These are phyloP conservation scores for Coregonus ussuriensis DNA, from an alignment of 2,797 vertebrate genomes.

Conservation along the genomic window DNA sequence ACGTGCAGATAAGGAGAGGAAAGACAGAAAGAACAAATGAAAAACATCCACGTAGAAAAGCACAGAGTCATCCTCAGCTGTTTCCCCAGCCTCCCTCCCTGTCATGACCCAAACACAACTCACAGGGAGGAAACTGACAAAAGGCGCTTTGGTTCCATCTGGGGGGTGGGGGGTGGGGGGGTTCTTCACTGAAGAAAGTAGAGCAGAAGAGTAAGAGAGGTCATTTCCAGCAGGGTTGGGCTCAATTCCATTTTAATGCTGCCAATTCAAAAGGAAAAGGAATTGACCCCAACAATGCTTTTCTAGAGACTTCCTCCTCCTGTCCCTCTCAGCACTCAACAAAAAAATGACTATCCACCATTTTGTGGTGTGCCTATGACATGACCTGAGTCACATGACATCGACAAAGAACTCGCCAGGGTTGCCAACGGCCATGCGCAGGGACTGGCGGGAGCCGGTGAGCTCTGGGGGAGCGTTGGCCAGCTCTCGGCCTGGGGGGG, in stretches of 20 bases:
- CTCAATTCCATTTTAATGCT: slow-evolving; percentile 49
- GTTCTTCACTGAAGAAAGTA: slow-evolving; percentile 80
- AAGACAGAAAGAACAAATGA: slow-evolving; percentile 58
- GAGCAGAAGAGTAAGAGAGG: slow-evolving; percentile 60
- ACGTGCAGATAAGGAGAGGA: slow-evolving; percentile 46
- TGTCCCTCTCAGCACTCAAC: slow-evolving; percentile 28
- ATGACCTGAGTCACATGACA: slow-evolving; percentile 87
- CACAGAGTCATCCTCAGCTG: slow-evolving; percentile 59
- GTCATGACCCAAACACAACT: slow-evolving; percentile 57
- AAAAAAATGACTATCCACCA: slow-evolving; percentile 42
- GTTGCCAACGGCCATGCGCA: slow-evolving; percentile 97
- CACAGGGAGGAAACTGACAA: slow-evolving; percentile 49
- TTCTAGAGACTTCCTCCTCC: slow-evolving; percentile 33
- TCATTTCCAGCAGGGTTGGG: slow-evolving; percentile 44
- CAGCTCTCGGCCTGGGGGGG: slow-evolving; percentile 88
- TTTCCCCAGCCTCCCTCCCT: slow-evolving; percentile 44
- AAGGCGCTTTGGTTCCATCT: slow-evolving; percentile 71
- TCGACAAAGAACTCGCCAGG: slow-evolving; percentile 99
- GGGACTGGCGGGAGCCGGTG: slow-evolving; percentile 92
- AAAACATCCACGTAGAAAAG: slow-evolving; percentile 67
- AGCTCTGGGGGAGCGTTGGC: slow-evolving; percentile 92
- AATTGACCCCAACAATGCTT: not conserved
- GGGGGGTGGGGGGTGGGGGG: slow-evolving; percentile 1
- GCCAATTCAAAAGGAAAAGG: slow-evolving; percentile 13
- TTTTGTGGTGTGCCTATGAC: slow-evolving; percentile 26